Evolutionary conservation across 2,888 invertebrate genomes (phyloP), one percentile per base, ranked within the genome.

Genomic region (Latrodectus elegans): DNA sequence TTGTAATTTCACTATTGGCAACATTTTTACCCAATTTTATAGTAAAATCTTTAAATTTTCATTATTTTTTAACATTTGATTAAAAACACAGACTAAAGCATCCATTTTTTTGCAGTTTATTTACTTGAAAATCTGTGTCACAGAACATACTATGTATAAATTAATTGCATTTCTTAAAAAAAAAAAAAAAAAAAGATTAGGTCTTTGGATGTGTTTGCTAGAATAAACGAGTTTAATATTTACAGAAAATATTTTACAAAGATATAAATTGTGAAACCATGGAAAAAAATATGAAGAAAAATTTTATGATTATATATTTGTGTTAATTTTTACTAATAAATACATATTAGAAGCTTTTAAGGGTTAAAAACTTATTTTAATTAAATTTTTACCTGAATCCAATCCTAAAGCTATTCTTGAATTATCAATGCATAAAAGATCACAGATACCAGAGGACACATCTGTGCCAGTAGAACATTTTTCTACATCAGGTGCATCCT

Each of bases 371-470:
- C n/a, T 55, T 68, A 72, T 38, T 49, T 67, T 4, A 4, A 74
- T 60, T 55, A 26, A 67, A 67, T n/a, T 15, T 17, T 67, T 90
- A 92, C 94, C 94, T 90, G 93, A 93, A 90, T 95, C 94, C 91
- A 94, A 93, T 1, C 94, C 94, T 87, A 94, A 90, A 49, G 94
- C 91, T 84, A 92, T 91, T 91, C 91, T 91, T 72, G 89, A 90
- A 53, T 90, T 80, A 72, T 92, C 92, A 49, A 94, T 90, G 89
- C 93, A 93, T 86, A 92, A 91, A 53, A 93, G 93, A 90, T 93
- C 93, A 76, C 93, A 91, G 26, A 94, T 91, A 1, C 93, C 93
- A 67, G 93, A 93, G 89, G 93, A 93, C 51, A 93, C 92, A 88
- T 92, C 92, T n/a, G 91, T 92, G 0, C 93, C 92, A 14, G 92